A percentile compares a stretch with the other conserved stretches of the same genome.
These are phyloP conservation scores for Ischnura elegans DNA, from an alignment of 2,888 invertebrate genomes.

Conservation along the genomic window DNA sequence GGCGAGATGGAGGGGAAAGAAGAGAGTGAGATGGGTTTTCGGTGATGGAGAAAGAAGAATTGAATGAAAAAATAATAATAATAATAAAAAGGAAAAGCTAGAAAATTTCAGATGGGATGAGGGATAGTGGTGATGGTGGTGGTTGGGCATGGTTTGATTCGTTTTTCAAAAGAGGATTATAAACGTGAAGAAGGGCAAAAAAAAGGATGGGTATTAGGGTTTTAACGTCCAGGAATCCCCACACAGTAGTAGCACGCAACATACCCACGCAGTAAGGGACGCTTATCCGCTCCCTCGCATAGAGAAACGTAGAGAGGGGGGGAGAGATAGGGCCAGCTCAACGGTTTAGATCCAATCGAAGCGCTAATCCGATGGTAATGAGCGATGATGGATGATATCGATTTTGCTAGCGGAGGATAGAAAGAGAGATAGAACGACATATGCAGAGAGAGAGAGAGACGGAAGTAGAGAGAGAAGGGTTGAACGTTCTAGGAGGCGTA, in stretches of 20 bases:
- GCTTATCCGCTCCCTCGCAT: not conserved
- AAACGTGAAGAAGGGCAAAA: not conserved
- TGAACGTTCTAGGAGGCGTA: conserved; percentile 7
- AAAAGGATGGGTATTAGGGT: conserved; percentile 36
- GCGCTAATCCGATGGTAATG: conserved; percentile 65
- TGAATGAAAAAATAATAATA: too few species aligned
- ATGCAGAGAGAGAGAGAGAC: not conserved
- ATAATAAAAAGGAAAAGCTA: too few species aligned
- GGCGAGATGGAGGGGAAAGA: too few species aligned
- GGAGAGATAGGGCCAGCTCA: not conserved
- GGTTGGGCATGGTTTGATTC: conserved; percentile 31
- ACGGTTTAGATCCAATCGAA: conserved; percentile 64
- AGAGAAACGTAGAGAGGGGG: not conserved
- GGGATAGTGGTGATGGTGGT: not conserved
- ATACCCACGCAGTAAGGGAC: not conserved
- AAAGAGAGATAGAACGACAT: not conserved
- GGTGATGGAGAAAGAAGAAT: not conserved
- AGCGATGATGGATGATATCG: conserved; percentile 67
- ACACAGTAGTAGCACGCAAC: not conserved
- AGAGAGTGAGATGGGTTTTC: not conserved
- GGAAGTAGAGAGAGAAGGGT: not conserved
- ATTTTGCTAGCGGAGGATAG: conserved; percentile 37
- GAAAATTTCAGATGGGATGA: not conserved
- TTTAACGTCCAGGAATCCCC: conserved; percentile 25
- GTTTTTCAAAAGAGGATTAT: conserved; percentile 59